Evolutionary conservation across 2,888 invertebrate genomes (phyloP).

Genomic region (Acleris literana): DNA sequence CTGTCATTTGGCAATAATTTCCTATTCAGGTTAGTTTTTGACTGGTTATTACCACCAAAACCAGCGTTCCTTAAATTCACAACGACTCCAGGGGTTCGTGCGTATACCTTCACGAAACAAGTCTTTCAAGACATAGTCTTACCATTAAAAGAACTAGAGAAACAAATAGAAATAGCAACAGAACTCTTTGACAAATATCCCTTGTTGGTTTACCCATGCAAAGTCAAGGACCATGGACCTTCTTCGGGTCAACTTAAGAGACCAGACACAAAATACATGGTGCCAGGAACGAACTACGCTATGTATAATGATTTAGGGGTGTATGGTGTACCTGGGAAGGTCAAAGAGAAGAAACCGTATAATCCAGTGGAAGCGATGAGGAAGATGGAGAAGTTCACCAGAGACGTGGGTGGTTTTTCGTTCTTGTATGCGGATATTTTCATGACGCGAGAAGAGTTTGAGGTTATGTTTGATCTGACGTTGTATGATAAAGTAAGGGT

Average conservation of each 20-base stretch:
- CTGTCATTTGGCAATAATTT: slow-evolving; percentile 87
- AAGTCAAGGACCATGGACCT: slow-evolving; percentile 85
- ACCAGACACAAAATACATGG: slow-evolving; percentile 82
- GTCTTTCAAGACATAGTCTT: slow-evolving; percentile 89
- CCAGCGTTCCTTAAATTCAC: slow-evolving; percentile 89
- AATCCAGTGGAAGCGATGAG: slow-evolving; percentile 87
- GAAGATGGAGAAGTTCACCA: slow-evolving; percentile 87
- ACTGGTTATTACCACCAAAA: slow-evolving; percentile 88
- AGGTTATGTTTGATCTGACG: slow-evolving; percentile 87
- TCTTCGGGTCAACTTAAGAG: slow-evolving; percentile 83
- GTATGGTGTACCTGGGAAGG: slow-evolving; percentile 87
- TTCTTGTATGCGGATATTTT: slow-evolving; percentile 89
- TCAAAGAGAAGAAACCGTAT: slow-evolving; percentile 83
- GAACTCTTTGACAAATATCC: slow-evolving; percentile 87
- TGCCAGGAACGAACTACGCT: slow-evolving; percentile 86
- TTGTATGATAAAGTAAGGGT: slow-evolving; percentile 84
- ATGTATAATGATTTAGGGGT: slow-evolving; percentile 89
- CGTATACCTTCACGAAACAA: slow-evolving; percentile 88
- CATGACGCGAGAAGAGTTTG: slow-evolving; percentile 86
- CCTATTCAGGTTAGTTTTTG: slow-evolving; percentile 84
- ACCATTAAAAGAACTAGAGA: slow-evolving; percentile 85
- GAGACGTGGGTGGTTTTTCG: slow-evolving; percentile 86
- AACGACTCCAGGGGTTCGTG: slow-evolving; percentile 86
- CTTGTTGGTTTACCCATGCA: slow-evolving; percentile 87
- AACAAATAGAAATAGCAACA: slow-evolving; percentile 84